phyloP scores from a whole-genome alignment of 2,888 invertebrate species.

The Helicoverpa assulta region DNA sequence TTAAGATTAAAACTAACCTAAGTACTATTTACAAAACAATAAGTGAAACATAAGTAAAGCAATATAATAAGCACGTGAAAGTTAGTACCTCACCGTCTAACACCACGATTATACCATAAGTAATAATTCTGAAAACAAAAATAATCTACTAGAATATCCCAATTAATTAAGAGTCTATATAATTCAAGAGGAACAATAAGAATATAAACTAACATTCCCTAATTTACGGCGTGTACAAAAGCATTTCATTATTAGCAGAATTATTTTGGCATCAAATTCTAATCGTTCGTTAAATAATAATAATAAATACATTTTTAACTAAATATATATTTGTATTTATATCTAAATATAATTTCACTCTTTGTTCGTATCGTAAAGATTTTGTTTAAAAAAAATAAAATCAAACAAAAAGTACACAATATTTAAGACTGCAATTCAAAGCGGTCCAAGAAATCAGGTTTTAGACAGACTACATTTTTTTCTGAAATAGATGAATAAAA shows the following conservation, averaged over 20 bases:
- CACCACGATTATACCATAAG: conserved; percentile 16
- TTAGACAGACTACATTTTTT: conserved; percentile 28
- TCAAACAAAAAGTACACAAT: conserved; percentile 51
- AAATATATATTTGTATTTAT: conserved; percentile 38
- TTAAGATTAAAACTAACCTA: conserved; percentile 58
- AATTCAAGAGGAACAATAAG: conserved; percentile 56
- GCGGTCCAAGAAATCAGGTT: conserved; percentile 1
- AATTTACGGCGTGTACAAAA: conserved; percentile 50
- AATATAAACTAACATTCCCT: conserved; percentile 42
- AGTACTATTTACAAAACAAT: conserved; percentile 62
- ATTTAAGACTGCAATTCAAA: conserved; percentile 60
- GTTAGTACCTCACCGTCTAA: conserved; percentile 39
- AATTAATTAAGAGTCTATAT: conserved; percentile 38
- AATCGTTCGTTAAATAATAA: conserved; percentile 69
- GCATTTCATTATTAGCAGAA: conserved; percentile 58
- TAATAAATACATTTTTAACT: conserved; percentile 68
- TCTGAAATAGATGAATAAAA: not conserved
- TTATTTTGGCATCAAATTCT: conserved; percentile 81
- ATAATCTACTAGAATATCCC: conserved; percentile 12
- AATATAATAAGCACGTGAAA: conserved; percentile 41
- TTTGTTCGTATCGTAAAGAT: conserved; percentile 39
- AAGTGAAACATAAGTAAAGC: conserved; percentile 41
- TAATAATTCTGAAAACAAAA: conserved; percentile 12
- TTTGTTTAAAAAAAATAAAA: conserved; percentile 40
- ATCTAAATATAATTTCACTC: conserved; percentile 44